phyloP scores from a whole-genome alignment of 2,113 vertebrate genomes.

The Saccopteryx bilineata region DNA sequence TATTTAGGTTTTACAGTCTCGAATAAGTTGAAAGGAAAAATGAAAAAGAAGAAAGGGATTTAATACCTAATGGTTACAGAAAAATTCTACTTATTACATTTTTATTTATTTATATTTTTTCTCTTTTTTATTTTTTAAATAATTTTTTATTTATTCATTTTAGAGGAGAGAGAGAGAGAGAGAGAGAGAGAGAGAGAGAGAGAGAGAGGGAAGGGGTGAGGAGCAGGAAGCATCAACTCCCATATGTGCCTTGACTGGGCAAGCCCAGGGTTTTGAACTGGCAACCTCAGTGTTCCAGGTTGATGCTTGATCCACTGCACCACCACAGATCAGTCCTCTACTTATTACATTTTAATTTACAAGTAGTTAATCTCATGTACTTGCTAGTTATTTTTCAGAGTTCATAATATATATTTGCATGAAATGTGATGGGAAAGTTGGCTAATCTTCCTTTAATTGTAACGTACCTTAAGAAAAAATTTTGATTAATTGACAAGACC shows the following conservation, averaged over 20 bases:
- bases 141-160: too few relatives aligned
- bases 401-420: constrained; percentile 74
- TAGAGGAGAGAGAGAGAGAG: too few relatives aligned
- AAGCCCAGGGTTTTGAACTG: too few relatives aligned
- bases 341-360: constrained; percentile 73
- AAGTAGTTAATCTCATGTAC: constrained; percentile 56
- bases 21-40: not conserved
- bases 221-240: too few relatives aligned
- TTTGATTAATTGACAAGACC: constrained; percentile 63
- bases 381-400: constrained; percentile 54
- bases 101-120: constrained; percentile 61
- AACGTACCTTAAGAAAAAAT: constrained; percentile 52
- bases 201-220: too few relatives aligned
- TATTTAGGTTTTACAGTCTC: not conserved
- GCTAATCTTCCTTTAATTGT: constrained; percentile 69
- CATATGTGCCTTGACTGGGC: too few relatives aligned
- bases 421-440: constrained; percentile 38
- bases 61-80: not conserved
- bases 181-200: too few relatives aligned
- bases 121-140: too few relatives aligned
- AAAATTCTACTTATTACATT: constrained; percentile 45
- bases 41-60: not conserved
- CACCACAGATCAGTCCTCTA: not conserved
- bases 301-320: too few relatives aligned
- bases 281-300: too few relatives aligned